A percentile compares a stretch with the other conserved stretches of the same genome.
Conservation (phyloP, 2,113 vertebrate genomes). For the Pygoscelis adeliae region DNA sequence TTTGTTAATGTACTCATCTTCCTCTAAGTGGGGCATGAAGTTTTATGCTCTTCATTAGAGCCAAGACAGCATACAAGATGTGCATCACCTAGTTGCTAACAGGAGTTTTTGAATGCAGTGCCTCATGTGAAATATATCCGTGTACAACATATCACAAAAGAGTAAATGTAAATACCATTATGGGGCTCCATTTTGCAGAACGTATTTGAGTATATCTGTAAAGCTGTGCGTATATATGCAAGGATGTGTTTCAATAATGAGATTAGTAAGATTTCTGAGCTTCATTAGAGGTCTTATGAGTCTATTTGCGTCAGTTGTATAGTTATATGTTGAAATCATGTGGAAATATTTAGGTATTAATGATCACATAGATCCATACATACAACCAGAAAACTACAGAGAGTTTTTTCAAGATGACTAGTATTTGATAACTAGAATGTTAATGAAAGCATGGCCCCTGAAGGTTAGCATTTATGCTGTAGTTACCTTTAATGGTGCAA, state of each 20-base stretch:
- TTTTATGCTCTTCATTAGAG: background rate
- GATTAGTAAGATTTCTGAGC: background rate
- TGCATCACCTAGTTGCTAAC: accelerated
- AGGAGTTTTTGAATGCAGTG: background rate
- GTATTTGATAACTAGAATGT: background rate
- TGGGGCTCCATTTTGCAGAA: background rate
- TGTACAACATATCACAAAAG: background rate
- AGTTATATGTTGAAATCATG: background rate
- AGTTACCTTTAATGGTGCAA: background rate
- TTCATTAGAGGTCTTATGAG: background rate
- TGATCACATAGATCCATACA: background rate
- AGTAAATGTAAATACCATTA: background rate
- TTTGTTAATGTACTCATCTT: background rate
- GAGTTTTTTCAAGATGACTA: background rate
- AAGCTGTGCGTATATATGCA: background rate
- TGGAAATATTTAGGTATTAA: background rate
- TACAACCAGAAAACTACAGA: background rate
- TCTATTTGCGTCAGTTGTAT: background rate
- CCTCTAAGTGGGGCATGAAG: background rate
- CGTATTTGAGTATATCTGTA: accelerated
- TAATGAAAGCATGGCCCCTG: background rate
- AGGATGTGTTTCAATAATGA: background rate
- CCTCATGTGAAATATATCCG: background rate
- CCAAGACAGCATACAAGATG: background rate
- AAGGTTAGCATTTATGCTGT: background rate